A percentile compares a stretch with the other conserved stretches of the same genome.
Evolutionary conservation across 2,113 vertebrate species (phyloP).

Genomic region (Aegotheles bennettii): DNA sequence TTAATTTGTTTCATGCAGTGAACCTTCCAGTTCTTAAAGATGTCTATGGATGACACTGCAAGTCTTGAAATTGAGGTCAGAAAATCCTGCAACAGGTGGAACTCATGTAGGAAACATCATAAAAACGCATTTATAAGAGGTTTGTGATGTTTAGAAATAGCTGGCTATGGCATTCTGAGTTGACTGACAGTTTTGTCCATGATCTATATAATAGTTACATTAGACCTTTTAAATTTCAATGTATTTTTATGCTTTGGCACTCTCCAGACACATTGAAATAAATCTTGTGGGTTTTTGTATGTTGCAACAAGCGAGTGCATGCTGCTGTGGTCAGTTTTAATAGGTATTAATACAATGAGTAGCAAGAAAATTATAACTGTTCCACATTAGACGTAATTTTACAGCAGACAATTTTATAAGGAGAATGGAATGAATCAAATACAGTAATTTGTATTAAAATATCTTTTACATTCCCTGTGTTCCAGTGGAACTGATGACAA

Average conservation of each 20-base stretch:
- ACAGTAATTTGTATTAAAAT: constrained; percentile 61
- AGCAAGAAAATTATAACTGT: constrained; percentile 56
- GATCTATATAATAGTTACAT: neutral
- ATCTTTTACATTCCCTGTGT: constrained; percentile 59
- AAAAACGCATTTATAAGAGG: neutral
- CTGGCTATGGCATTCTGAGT: neutral
- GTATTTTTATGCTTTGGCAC: neutral
- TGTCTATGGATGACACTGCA: neutral
- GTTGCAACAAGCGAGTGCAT: neutral
- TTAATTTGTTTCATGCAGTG: neutral
- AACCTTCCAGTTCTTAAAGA: neutral
- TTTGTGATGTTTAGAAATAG: neutral
- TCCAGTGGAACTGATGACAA: constrained; percentile 52
- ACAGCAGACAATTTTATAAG: constrained; percentile 62
- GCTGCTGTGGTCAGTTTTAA: constrained; percentile 38
- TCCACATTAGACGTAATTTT: constrained; percentile 56
- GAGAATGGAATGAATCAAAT: constrained; percentile 54
- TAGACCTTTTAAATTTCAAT: neutral
- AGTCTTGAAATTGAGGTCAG: neutral
- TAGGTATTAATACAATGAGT: constrained; percentile 50
- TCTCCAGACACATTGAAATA: constrained; percentile 15
- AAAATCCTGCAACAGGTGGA: neutral
- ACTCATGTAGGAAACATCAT: neutral
- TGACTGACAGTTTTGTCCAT: neutral
- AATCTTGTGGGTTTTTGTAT: neutral